Percentiles rank a stretch among this genome's conserved stretches.
phyloP scores from a whole-genome alignment of 2,797 vertebrate species.

The Sarcoramphus papa region DNA sequence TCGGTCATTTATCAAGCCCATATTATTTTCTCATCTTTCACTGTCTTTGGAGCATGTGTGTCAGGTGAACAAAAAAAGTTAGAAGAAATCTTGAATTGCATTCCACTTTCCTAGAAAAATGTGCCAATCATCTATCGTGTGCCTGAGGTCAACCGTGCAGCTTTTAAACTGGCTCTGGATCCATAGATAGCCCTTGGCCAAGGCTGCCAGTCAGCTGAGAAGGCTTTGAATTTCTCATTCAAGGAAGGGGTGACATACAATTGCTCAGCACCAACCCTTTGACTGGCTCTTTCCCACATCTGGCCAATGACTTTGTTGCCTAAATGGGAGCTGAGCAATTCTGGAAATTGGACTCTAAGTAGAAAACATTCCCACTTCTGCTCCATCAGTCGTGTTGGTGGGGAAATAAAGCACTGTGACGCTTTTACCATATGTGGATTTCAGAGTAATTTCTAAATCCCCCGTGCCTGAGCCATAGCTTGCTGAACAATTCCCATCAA shows the following conservation, averaged over 20 bases:
- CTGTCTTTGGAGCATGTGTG: conserved; percentile 13
- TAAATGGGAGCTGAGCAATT: neutral
- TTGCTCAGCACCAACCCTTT: conserved; percentile 1
- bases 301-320: conserved; percentile 19
- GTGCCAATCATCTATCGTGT: neutral
- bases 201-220: conserved; percentile 8
- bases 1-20: conserved; percentile 45
- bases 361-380: conserved; percentile 28
- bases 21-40: conserved; percentile 65
- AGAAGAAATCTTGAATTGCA: conserved; percentile 8
- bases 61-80: conserved; percentile 51
- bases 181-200: conserved; percentile 5
- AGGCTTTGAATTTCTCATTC: conserved; percentile 6
- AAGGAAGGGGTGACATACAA: neutral
- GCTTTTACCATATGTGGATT: conserved; percentile 2
- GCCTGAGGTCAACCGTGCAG: neutral
- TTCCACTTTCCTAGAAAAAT: neutral
- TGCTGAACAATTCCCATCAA: neutral
- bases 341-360: conserved; percentile 21
- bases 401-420: neutral
- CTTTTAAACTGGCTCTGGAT: neutral
- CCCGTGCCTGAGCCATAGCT: neutral
- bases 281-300: neutral
- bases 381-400: neutral
- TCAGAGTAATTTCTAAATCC: neutral